Evolutionary conservation across 2,888 invertebrate species (phyloP).

Genomic region (Gibbula magus): DNA sequence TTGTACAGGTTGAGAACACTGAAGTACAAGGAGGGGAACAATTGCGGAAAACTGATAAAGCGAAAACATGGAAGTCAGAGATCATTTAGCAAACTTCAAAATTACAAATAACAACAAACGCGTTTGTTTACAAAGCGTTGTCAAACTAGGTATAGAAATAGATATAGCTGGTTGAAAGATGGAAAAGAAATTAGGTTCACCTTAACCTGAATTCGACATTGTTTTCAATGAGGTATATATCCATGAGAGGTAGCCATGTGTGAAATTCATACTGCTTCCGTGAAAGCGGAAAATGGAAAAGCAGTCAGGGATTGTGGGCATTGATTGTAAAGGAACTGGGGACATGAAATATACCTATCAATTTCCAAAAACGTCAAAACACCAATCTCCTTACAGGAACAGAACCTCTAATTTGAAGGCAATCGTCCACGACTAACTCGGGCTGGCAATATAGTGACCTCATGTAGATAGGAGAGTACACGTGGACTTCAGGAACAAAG

Average conservation of each 20-base stretch:
- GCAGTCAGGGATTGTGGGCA: neutral
- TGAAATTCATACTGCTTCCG: constrained; percentile 4
- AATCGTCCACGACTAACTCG: neutral
- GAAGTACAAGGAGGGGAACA: neutral
- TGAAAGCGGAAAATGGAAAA: neutral
- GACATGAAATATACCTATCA: neutral
- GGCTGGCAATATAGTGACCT: neutral
- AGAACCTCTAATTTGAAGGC: neutral
- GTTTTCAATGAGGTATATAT: neutral
- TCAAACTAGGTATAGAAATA: neutral
- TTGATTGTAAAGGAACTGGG: neutral
- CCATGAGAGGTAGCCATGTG: neutral
- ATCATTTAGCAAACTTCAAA: neutral
- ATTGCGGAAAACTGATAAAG: neutral
- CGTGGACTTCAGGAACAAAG: too few relatives aligned
- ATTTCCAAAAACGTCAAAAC: neutral
- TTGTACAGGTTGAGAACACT: too few relatives aligned
- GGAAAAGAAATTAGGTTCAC: neutral
- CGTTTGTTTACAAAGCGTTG: neutral
- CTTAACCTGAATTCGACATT: neutral
- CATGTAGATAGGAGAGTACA: too few relatives aligned
- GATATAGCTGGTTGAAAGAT: neutral
- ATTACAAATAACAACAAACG: neutral
- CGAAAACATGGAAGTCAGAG: neutral
- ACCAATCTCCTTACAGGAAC: neutral